These are phyloP conservation scores for Dioctria linearis DNA, from an alignment of 2,888 invertebrate genomes.

Conservation along the genomic window DNA sequence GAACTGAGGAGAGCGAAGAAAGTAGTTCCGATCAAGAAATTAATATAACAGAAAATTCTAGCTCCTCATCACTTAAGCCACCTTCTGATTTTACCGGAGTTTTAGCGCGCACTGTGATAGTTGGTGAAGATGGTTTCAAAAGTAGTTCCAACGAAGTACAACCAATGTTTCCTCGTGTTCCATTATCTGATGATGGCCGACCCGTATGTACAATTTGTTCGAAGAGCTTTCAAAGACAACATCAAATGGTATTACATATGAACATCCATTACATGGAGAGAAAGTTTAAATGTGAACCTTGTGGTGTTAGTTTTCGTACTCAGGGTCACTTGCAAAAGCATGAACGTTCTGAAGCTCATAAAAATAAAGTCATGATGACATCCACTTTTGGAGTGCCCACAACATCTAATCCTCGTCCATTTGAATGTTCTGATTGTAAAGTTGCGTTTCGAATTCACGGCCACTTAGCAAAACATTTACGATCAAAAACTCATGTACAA, in stretches of 20 bases:
- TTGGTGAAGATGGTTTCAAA: constrained; percentile 77
- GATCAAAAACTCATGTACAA: constrained; percentile 97
- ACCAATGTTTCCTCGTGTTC: constrained; percentile 73
- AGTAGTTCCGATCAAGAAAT: constrained; percentile 61
- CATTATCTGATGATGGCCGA: constrained; percentile 80
- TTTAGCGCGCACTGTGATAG: constrained; percentile 71
- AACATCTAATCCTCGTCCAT: constrained; percentile 94
- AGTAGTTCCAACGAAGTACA: constrained; percentile 69
- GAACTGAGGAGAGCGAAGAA: constrained; percentile 61
- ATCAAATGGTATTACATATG: constrained; percentile 91
- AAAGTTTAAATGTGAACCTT: constrained; percentile 92
- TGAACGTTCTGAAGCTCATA: constrained; percentile 91
- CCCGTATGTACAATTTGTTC: constrained; percentile 89
- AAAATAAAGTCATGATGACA: constrained; percentile 92
- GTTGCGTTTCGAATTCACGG: constrained; percentile 97
- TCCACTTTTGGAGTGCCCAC: constrained; percentile 86
- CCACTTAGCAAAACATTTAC: constrained; percentile 95
- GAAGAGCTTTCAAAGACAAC: constrained; percentile 92
- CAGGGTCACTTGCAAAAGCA: constrained; percentile 95
- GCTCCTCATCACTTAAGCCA: constrained; percentile 46
- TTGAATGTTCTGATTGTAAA: constrained; percentile 96
- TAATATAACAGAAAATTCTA: constrained; percentile 51
- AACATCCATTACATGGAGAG: constrained; percentile 97
- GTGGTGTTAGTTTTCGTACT: constrained; percentile 91
- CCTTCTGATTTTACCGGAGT: constrained; percentile 68